Percentiles rank a stretch among this genome's conserved stretches.
These are phyloP conservation scores for Glandiceps talaboti DNA, from an alignment of 53 echinoderm and acorn worm genomes.

Conservation along the genomic window DNA sequence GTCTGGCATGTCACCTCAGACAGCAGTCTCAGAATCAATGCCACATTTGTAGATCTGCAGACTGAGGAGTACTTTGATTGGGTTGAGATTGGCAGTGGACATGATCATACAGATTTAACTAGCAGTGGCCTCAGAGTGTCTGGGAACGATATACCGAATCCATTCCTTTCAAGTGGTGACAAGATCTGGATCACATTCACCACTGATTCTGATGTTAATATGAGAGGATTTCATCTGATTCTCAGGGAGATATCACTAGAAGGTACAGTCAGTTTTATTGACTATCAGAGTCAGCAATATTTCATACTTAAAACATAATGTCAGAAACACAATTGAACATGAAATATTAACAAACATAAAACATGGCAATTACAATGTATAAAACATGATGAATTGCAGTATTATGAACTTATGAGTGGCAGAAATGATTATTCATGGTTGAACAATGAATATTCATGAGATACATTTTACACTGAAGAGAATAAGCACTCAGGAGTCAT, in stretches of 20 bases:
- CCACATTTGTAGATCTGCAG: not conserved
- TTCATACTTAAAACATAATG: too few relatives aligned
- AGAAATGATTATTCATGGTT: too few relatives aligned
- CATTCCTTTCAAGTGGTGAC: conserved; percentile 35
- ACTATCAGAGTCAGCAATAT: too few relatives aligned
- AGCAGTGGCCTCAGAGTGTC: conserved; percentile 20
- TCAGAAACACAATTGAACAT: too few relatives aligned
- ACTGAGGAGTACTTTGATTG: conserved; percentile 31
- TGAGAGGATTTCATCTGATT: conserved; percentile 34
- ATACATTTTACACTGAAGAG: too few relatives aligned
- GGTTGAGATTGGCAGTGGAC: conserved; percentile 48
- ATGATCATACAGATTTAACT: conserved; percentile 20
- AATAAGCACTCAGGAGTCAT: too few relatives aligned
- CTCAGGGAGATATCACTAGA: conserved; percentile 22
- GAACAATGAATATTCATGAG: too few relatives aligned
- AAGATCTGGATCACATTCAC: conserved; percentile 55
- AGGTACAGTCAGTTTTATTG: too few relatives aligned
- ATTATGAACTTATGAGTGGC: too few relatives aligned
- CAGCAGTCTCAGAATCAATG: not conserved
- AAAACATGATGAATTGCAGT: too few relatives aligned
- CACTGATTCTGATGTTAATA: conserved; percentile 27
- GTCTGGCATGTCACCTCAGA: conserved; percentile 25
- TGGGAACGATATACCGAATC: conserved; percentile 22
- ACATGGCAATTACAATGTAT: too few relatives aligned
- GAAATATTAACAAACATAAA: too few relatives aligned